Base-by-base conservation (phyloP, 2,113 vertebrate genomes). In the Pedionomus torquatus region DNA sequence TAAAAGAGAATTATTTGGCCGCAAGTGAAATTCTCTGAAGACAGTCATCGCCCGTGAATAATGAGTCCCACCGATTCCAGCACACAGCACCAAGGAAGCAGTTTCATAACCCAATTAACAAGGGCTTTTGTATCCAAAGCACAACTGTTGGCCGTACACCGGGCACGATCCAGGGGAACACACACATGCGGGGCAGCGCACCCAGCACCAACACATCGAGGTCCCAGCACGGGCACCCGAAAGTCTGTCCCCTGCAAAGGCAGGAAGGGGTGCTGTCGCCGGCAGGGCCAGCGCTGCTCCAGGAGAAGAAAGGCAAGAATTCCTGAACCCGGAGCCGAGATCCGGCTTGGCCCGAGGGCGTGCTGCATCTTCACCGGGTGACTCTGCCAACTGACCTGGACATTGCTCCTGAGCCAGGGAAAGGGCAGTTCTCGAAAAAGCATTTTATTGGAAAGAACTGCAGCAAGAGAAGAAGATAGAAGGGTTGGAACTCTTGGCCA, bases 1-100 rank as follows among this genome's bases (percentile, higher is more conserved):
- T 95, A 93, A 96, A 96, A 91, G 95, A 58, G 65, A 97, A 97
- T 87, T 89, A 96, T 95, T 97, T 97, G 94, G 95, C 92, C 92
- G 81, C 83, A 76, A 96, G 90, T 94, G 5, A 92, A 96, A 92
- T 72, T 63, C 92, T 95, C 86, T 92, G 96, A 94, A 95, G 94
- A 95, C 76, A 97, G 87, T 95, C 89, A 97, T 89, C 77, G 4
- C 77, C 74, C 84, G 2, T 72, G 87, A 96, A 95, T 97, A 97
- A 95, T 48, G 81, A 97, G 87, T 51, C 87, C 83, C 89, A 69
- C 66, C 57, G 57, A 95, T 94, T 95, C 94, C 93, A 95, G 83
- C 89, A 87, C 70, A 52, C 71, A 80, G 92, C 91, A 94, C 86
- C 90, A 96, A 94, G 90, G 89, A 95, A 95, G 92, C 89, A 89